phyloP scores from a whole-genome alignment of 2,113 vertebrate genomes.

The Aleadryas rufinucha region DNA sequence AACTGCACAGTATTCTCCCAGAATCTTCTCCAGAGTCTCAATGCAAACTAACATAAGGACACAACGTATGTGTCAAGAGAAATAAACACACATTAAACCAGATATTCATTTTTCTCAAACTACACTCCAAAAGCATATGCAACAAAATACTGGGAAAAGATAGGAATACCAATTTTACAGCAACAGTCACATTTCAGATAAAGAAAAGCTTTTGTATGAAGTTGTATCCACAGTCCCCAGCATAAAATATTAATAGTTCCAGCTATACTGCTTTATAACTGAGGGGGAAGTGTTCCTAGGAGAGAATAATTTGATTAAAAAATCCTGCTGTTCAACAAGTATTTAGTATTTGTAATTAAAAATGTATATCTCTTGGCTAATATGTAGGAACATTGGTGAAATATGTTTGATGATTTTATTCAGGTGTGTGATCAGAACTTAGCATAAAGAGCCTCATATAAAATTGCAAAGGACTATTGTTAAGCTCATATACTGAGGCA shows the following conservation, averaged over 20 bases:
- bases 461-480: background rate
- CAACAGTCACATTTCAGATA: conserved; percentile 11
- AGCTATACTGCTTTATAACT: background rate
- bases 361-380: background rate
- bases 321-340: background rate
- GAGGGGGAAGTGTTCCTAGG: background rate
- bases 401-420: background rate
- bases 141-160: conserved; percentile 15
- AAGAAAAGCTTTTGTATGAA: conserved; percentile 44
- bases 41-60: conserved; percentile 46
- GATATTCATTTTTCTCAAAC: conserved; percentile 27
- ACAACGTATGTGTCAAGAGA: conserved; percentile 18
- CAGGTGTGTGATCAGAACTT: background rate
- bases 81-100: conserved; percentile 61
- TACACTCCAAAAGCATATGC: background rate
- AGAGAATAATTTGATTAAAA: background rate
- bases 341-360: conserved; percentile 23
- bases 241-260: conserved; percentile 48
- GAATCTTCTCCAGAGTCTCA: conserved; percentile 53
- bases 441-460: background rate
- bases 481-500: background rate
- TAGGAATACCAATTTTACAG: conserved; percentile 17
- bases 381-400: background rate
- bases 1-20: conserved; percentile 32
- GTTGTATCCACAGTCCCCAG: background rate